A percentile compares a stretch with the other conserved stretches of the same genome.
Conservation (phyloP, 2,888 invertebrate genomes). For the Mayetiola destructor region DNA sequence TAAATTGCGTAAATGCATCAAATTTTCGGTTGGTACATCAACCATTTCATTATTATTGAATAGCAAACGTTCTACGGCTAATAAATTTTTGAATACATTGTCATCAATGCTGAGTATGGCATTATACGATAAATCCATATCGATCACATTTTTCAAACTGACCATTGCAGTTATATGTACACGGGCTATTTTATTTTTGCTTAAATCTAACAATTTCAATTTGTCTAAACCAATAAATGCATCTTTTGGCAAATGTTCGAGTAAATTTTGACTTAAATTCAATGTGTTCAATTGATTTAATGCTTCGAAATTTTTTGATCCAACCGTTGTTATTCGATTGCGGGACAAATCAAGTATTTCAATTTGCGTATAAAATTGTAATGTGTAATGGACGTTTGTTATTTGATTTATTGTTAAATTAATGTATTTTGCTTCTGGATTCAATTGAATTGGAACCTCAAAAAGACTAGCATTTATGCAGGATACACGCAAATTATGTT, state of each 20-base stretch:
- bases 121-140: conserved; percentile 62
- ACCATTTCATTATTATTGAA: conserved; percentile 65
- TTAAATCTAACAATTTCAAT: conserved; percentile 54
- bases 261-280: conserved; percentile 61
- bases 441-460: conserved; percentile 76
- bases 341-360: conserved; percentile 66
- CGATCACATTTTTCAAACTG: conserved; percentile 57
- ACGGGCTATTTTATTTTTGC: conserved; percentile 59
- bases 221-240: conserved; percentile 59
- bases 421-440: conserved; percentile 71
- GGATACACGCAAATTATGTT: conserved; percentile 55
- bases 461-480: conserved; percentile 68
- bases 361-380: conserved; percentile 66
- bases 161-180: conserved; percentile 62
- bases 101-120: conserved; percentile 57
- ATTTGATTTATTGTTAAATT: conserved; percentile 75
- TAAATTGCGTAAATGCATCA: conserved; percentile 49
- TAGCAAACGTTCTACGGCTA: conserved; percentile 54
- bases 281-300: conserved; percentile 58
- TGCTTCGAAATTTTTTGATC: conserved; percentile 65
- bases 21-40: conserved; percentile 56
- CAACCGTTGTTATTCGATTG: conserved; percentile 66
- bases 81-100: conserved; percentile 52
- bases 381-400: conserved; percentile 58
- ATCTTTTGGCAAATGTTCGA: conserved; percentile 56